Evolutionary conservation across 2,888 invertebrate genomes (phyloP).

Genomic region (Erpobdella octoculata): DNA sequence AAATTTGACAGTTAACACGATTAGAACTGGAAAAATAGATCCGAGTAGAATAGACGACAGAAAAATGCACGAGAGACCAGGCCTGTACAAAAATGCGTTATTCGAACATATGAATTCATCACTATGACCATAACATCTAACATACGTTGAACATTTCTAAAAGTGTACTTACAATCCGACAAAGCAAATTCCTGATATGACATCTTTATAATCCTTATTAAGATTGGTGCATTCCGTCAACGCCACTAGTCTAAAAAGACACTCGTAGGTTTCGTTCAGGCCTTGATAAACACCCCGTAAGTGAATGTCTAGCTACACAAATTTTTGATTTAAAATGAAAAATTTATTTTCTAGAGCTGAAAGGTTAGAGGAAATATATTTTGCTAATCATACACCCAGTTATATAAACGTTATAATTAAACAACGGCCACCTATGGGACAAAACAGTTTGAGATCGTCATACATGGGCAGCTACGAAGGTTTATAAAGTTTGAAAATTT

Average conservation of each 20-base stretch:
- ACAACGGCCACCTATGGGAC: no score
- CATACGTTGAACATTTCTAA: not conserved
- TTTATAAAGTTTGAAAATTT: no score
- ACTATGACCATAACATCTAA: not conserved
- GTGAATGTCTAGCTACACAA: not conserved
- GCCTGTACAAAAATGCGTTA: constrained; percentile 6
- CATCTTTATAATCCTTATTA: constrained; percentile 13
- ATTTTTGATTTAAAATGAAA: not conserved
- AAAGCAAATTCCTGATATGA: constrained; percentile 14
- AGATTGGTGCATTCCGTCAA: constrained; percentile 20
- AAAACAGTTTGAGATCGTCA: no score
- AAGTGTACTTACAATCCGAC: constrained; percentile 5
- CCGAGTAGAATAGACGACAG: not conserved
- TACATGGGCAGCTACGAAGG: no score
- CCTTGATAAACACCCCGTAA: not conserved
- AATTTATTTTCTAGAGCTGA: no score
- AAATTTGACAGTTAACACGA: constrained; percentile 10
- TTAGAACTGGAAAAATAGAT: not conserved
- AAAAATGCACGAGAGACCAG: not conserved
- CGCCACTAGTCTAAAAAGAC: constrained; percentile 14
- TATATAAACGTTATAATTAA: no score
- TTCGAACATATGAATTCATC: not conserved
- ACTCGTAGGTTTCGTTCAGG: not conserved
- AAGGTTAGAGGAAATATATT: no score
- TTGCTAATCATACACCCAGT: no score